A percentile compares a stretch with the other conserved stretches of the same genome.
Evolutionary conservation across 2,888 invertebrate species (phyloP).

Genomic region (Diadegma fenestrale): DNA sequence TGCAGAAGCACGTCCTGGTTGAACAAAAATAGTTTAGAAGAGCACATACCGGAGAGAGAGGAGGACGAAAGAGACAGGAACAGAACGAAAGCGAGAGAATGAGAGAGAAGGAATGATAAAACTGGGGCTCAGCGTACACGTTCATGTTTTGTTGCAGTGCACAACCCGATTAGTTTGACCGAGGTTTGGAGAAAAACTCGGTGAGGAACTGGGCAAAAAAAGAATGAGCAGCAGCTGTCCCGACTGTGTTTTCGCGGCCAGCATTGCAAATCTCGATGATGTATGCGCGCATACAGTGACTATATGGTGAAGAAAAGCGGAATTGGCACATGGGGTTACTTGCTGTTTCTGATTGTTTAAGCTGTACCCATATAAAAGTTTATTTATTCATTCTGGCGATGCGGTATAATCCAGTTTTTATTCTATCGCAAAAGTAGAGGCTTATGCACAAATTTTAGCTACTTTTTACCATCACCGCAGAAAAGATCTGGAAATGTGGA

Average conservation of each 20-base stretch:
- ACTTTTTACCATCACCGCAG: background rate
- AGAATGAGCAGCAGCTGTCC: conserved; percentile 16
- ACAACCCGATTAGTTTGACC: conserved; percentile 12
- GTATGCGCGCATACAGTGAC: background rate
- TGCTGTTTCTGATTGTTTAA: conserved; percentile 2
- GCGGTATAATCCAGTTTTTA: background rate
- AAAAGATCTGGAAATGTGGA: background rate
- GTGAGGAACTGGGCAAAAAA: conserved; percentile 12
- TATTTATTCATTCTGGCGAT: background rate
- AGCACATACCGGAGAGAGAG: conserved; percentile 6
- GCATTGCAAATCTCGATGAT: conserved; percentile 19
- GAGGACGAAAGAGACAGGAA: conserved; percentile 13
- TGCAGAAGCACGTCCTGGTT: conserved; percentile 65
- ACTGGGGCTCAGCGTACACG: background rate
- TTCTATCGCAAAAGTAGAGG: background rate
- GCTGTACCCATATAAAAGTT: background rate
- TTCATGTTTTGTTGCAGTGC: conserved; percentile 13
- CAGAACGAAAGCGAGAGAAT: background rate
- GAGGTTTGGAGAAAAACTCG: background rate
- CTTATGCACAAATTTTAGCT: background rate
- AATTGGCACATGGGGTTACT: background rate
- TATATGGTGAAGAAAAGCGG: background rate
- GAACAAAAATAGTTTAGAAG: conserved; percentile 71
- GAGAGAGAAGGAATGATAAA: background rate
- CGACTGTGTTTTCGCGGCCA: background rate